phyloP scores from a whole-genome alignment of 2,113 vertebrate genomes.

The Zingel zingel region DNA sequence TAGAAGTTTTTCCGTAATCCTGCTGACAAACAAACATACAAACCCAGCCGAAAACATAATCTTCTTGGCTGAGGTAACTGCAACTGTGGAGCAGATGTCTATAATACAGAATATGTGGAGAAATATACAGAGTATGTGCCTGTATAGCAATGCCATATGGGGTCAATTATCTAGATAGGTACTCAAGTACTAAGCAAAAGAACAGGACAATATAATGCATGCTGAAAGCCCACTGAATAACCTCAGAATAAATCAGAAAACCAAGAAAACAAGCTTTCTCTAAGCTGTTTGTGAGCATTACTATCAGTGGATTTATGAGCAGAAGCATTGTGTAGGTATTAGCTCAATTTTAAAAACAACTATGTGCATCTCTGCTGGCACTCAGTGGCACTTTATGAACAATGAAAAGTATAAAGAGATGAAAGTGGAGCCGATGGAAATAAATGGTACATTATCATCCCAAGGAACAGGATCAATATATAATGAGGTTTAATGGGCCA shows the following conservation, averaged over 20 bases:
- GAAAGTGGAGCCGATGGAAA: constrained; percentile 66
- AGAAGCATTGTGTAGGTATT: not conserved
- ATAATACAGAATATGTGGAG: constrained; percentile 4
- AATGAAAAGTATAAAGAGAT: constrained; percentile 56
- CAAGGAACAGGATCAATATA: constrained; percentile 74
- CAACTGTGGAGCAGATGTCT: constrained; percentile 4
- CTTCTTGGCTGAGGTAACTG: not conserved
- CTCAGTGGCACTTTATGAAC: constrained; percentile 55
- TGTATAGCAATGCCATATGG: not conserved
- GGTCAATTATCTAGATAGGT: not conserved
- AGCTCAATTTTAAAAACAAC: constrained; percentile 9
- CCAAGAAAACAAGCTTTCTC: not conserved
- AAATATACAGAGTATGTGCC: not conserved
- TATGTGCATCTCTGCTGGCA: constrained; percentile 35
- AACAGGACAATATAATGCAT: not conserved
- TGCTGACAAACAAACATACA: no score
- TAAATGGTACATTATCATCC: constrained; percentile 68
- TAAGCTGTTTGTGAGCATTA: not conserved
- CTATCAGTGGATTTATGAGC: not conserved
- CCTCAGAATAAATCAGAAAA: not conserved
- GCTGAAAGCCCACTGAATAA: not conserved
- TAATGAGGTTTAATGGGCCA: constrained; percentile 81
- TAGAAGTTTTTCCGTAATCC: no score
- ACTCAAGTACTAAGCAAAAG: not conserved
- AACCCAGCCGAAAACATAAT: no score